Base-by-base conservation (phyloP, 2,888 invertebrate genomes). In the Drosophila rubida region DNA sequence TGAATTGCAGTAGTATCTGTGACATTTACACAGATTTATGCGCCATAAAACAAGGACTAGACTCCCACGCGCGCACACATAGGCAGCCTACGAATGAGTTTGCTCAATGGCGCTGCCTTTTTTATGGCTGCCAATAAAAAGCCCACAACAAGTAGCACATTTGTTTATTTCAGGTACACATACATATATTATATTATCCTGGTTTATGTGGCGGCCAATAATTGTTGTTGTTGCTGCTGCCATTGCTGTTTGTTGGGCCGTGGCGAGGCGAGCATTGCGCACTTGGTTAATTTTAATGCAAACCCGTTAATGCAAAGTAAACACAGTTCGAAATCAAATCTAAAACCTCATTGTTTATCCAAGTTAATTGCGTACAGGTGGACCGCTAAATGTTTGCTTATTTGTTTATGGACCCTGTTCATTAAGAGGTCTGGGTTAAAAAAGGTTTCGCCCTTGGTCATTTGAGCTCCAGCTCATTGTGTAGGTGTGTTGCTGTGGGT, bases 21-120 rank as follows among this genome's bases (percentile, higher is more conserved):
- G 70, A 68, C 79, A 70, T 74, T 87, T 70, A 67, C 66, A 60
- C 74, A 76, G 87, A 87, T 87, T 82, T 82, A 87, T 87, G 69
- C 44, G 60, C 79, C 54, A 87, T 87, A 81, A 84, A 87, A 75
- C 39, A 57, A 60, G 35, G 59, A 66, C 71, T 72, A 81, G 80
- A 80, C 80, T 25, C 32, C 39, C 51, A 51, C 41, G 5, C 27
- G 11, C 27, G 9, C 11, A 30, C n/a, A 41, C 9, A 25, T 8
- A n/a, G n/a, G n/a, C n/a, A n/a, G n/a, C 30, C 30, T 30, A 13
- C 35, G 25, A 0, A 5, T 6, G 25, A 25, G 25, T 51, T 22
- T 5, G 19, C 22, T 48, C 32, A 50, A 50, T 63, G 14, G 37
- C 23, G 37, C n/a, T 54, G 44, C 19, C 27, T 35, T 50, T 35